Percentiles rank a stretch among this genome's conserved stretches.
phyloP scores from a whole-genome alignment of 1,140 invertebrate species.

The Hypothenemus hampei region DNA sequence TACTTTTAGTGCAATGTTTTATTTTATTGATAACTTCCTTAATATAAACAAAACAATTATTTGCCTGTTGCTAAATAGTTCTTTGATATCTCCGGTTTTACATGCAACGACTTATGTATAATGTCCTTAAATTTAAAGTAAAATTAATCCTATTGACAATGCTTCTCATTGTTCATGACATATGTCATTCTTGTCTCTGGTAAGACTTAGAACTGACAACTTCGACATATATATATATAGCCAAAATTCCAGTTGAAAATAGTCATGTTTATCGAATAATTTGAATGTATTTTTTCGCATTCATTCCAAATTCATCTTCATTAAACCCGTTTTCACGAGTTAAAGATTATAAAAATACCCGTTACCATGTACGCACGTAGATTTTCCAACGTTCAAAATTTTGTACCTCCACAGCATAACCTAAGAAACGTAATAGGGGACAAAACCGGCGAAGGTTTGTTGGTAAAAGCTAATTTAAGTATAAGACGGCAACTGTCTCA shows the following conservation, averaged over 20 bases:
- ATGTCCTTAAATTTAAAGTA: not conserved
- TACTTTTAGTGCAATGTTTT: too few relatives aligned
- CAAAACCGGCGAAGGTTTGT: constrained; percentile 10
- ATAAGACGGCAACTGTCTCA: constrained; percentile 17
- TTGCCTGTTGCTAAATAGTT: not conserved
- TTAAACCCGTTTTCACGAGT: not conserved
- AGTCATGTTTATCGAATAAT: constrained; percentile 15
- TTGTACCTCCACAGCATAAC: constrained; percentile 27
- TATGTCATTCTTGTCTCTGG: not conserved
- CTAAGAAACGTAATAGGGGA: constrained; percentile 27
- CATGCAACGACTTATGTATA: not conserved
- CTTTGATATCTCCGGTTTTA: not conserved
- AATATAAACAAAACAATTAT: not conserved
- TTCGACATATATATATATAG: not conserved
- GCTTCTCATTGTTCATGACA: too few relatives aligned
- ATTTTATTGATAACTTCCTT: too few relatives aligned
- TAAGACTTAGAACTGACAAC: not conserved
- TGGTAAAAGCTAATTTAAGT: constrained; percentile 6
- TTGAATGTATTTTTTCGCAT: not conserved
- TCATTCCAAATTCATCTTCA: constrained; percentile 13
- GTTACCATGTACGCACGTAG: constrained; percentile 25
- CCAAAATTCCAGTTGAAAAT: constrained; percentile 29
- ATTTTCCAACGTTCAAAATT: constrained; percentile 27
- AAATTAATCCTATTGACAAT: too few relatives aligned
- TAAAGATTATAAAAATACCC: too few relatives aligned